phyloP scores from a whole-genome alignment of 2,797 vertebrate species.

The Poeciliopsis turneri region DNA sequence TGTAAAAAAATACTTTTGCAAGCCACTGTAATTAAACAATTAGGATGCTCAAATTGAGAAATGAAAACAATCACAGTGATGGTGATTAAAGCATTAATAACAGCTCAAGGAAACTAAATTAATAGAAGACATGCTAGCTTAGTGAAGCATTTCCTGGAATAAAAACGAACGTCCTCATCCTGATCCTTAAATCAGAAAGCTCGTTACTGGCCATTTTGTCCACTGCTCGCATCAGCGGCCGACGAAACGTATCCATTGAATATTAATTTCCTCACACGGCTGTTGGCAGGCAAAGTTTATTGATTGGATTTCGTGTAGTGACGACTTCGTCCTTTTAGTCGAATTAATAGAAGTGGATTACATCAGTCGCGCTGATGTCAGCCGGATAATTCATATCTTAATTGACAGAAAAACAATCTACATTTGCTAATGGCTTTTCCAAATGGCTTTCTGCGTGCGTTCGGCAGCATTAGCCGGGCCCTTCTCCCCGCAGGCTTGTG shows the following conservation, averaged over 20 bases:
- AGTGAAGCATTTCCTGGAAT: constrained; percentile 14
- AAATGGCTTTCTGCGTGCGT: constrained; percentile 61
- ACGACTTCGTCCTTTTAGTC: constrained; percentile 75
- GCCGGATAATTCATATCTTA: constrained; percentile 76
- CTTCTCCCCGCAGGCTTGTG: constrained; percentile 15
- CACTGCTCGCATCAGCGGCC: constrained; percentile 45
- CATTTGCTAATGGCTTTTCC: constrained; percentile 72
- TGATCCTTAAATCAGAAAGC: constrained; percentile 21
- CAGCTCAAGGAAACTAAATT: constrained; percentile 6
- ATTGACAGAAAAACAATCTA: constrained; percentile 79
- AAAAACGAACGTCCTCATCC: constrained; percentile 16
- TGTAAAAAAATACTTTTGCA: not conserved
- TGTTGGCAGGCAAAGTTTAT: constrained; percentile 69
- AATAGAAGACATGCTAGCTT: not conserved
- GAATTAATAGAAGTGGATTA: constrained; percentile 73
- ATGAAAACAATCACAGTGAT: constrained; percentile 26
- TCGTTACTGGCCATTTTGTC: constrained; percentile 31
- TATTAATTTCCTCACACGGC: constrained; percentile 63
- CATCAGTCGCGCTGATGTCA: constrained; percentile 66
- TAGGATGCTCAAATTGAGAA: constrained; percentile 10
- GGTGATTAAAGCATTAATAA: constrained; percentile 27
- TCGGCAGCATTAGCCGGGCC: constrained; percentile 49
- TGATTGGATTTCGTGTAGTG: constrained; percentile 67
- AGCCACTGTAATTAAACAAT: not conserved
- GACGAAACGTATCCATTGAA: constrained; percentile 46